Evolutionary conservation across 2,113 vertebrate genomes (phyloP).

Genomic region (Pseudopipra pipra): DNA sequence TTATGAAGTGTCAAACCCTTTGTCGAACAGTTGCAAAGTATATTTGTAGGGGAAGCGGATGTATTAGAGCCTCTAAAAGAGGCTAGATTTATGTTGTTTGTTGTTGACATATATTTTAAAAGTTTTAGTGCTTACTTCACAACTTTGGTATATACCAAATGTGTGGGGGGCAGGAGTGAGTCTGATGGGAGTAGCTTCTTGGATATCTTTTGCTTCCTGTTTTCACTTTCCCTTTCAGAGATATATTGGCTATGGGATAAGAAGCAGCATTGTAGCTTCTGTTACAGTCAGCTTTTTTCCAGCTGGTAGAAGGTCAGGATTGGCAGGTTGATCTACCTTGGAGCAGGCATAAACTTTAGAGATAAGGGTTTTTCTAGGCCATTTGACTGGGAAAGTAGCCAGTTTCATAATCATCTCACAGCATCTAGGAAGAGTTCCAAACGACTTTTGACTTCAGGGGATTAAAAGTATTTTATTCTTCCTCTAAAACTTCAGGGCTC

Average conservation of each 20-base stretch:
- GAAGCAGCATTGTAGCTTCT: neutral
- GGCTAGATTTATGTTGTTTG: neutral
- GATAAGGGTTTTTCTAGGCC: constrained; percentile 61
- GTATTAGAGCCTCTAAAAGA: neutral
- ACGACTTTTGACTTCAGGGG: constrained; percentile 1
- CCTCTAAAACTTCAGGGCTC: neutral
- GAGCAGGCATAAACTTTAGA: constrained; percentile 18
- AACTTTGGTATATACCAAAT: fast-evolving
- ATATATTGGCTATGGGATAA: neutral
- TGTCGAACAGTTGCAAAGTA: neutral
- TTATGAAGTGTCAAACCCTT: neutral
- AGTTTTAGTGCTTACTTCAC: neutral
- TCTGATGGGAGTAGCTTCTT: neutral
- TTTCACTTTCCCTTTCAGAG: constrained; percentile 1
- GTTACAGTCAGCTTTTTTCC: constrained; percentile 38
- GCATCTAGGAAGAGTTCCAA: constrained; percentile 53
- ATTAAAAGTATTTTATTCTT: constrained; percentile 39
- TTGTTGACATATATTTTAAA: neutral
- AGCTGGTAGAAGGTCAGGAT: constrained; percentile 41
- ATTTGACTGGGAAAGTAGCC: constrained; percentile 57
- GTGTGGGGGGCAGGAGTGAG: neutral
- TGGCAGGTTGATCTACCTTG: constrained; percentile 59
- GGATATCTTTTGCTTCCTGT: neutral
- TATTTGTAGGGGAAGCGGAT: neutral
- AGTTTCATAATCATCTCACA: constrained; percentile 25